A percentile compares a stretch with the other conserved stretches of the same genome.
phyloP scores from a whole-genome alignment of 2,797 vertebrate species.

The Sciurus vulgaris region DNA sequence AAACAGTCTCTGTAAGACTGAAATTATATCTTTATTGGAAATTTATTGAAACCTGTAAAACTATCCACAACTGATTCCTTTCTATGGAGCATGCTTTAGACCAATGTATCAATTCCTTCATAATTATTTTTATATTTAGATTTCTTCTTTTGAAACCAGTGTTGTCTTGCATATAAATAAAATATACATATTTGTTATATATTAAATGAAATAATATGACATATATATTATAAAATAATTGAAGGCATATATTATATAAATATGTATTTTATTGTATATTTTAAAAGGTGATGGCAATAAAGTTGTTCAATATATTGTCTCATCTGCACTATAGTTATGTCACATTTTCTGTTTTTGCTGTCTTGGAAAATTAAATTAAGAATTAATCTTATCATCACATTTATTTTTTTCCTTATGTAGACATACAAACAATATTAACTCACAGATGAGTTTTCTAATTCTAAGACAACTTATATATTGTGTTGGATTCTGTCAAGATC shows the following conservation, averaged over 20 bases:
- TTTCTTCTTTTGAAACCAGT: neutral
- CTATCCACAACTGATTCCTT: neutral
- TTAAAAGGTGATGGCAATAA: neutral
- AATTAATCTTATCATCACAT: neutral
- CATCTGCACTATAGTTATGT: neutral
- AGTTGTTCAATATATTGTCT: neutral
- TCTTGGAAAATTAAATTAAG: constrained; percentile 21
- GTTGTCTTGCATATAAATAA: neutral
- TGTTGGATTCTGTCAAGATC: constrained; percentile 4
- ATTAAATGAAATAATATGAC: neutral
- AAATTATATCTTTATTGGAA: neutral
- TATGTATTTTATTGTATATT: neutral
- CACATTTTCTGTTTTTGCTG: neutral
- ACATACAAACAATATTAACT: neutral
- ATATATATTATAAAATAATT: neutral
- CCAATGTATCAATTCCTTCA: neutral
- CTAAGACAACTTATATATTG: neutral
- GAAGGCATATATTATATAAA: neutral
- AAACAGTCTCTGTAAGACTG: constrained; percentile 31
- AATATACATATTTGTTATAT: neutral
- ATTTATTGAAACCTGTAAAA: neutral
- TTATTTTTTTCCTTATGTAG: neutral
- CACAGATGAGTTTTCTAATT: neutral
- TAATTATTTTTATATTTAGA: neutral
- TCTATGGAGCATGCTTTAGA: neutral